Evolutionary conservation across 1,140 invertebrate genomes (phyloP).

Genomic region (Drosophila takahashii): DNA sequence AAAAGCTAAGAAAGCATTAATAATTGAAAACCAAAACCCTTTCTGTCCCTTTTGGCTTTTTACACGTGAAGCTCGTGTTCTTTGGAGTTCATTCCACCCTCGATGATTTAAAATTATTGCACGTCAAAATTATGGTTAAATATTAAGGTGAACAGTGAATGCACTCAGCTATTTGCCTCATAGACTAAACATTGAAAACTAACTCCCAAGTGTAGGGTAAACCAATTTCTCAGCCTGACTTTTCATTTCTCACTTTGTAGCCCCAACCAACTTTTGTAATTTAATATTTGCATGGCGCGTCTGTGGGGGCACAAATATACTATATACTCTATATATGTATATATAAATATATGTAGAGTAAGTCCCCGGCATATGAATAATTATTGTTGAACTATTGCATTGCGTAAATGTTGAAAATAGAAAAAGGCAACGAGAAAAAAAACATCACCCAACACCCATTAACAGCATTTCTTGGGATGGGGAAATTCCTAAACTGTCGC

Average conservation of each 20-base stretch:
- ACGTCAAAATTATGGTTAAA: not conserved
- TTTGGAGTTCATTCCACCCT: conserved; percentile 23
- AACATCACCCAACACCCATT: conserved; percentile 9
- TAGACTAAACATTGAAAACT: conserved; percentile 66
- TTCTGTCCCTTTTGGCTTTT: not conserved
- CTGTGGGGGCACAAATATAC: conserved; percentile 16
- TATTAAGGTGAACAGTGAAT: conserved; percentile 1
- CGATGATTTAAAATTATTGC: not conserved
- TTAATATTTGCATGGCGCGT: conserved; percentile 66
- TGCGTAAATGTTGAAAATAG: conserved; percentile 81
- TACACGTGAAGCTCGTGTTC: not conserved
- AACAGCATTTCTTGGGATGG: conserved; percentile 5
- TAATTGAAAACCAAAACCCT: conserved; percentile 7
- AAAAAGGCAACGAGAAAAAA: conserved; percentile 44
- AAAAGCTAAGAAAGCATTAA: not conserved
- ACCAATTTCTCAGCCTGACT: conserved; percentile 40
- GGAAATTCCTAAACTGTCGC: conserved; percentile 61
- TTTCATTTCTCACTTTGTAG: conserved; percentile 25
- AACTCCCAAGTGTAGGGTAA: conserved; percentile 29
- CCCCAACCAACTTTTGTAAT: conserved; percentile 57
- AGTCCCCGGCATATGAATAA: conserved; percentile 35
- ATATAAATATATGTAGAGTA: conserved; percentile 11
- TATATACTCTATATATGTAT: conserved; percentile 2
- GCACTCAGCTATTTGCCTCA: conserved; percentile 4
- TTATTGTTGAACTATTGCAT: conserved; percentile 77